Evolutionary conservation across 2,888 invertebrate genomes (phyloP).

Genomic region (Crepidodera aurea): DNA sequence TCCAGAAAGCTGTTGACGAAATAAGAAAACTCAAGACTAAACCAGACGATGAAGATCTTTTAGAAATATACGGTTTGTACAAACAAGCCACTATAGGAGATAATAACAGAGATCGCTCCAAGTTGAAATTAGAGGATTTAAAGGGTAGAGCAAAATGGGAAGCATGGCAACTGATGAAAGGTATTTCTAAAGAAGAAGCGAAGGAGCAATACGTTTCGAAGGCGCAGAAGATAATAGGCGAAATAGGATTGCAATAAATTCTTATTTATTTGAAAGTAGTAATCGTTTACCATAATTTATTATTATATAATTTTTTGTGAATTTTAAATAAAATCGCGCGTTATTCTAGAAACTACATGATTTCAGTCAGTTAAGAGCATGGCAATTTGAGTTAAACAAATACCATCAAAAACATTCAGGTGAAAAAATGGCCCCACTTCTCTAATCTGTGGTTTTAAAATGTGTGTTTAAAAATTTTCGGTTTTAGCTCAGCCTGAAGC

Average conservation of each 20-base stretch:
- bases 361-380: no score
- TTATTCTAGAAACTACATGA: no score
- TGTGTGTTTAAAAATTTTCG: no score
- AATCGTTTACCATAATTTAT: no score
- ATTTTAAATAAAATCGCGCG: no score
- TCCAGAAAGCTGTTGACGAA: neutral
- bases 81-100: conserved; percentile 8
- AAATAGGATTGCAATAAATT: neutral
- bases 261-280: no score
- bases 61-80: conserved; percentile 4
- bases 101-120: neutral
- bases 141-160: conserved; percentile 10
- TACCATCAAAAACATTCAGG: no score
- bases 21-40: neutral
- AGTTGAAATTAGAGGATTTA: neutral
- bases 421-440: no score
- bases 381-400: no score
- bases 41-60: neutral
- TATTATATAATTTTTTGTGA: no score
- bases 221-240: conserved; percentile 1
- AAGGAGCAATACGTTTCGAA: conserved; percentile 2
- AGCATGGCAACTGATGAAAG: conserved; percentile 4
- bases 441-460: no score
- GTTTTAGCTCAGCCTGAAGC: no score
- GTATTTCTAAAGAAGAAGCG: neutral